Percentiles rank a stretch among this genome's conserved stretches.
Conservation (phyloP, 2,797 vertebrate species). For the Ctenopoma multispine region DNA sequence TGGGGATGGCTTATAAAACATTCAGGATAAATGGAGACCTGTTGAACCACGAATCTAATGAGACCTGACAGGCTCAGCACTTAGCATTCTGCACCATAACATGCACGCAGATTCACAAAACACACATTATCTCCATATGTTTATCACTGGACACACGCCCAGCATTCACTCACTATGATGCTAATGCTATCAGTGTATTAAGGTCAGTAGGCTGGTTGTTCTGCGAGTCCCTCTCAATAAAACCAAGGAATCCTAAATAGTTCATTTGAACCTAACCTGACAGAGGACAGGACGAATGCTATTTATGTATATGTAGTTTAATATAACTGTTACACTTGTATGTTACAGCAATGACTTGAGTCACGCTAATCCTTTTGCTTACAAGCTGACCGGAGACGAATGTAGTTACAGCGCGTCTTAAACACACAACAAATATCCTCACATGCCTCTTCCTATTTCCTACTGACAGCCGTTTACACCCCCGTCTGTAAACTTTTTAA, state of each 20-base stretch:
- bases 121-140: conserved; percentile 26
- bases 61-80: conserved; percentile 51
- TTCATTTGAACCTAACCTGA: conserved; percentile 40
- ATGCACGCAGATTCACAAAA: conserved; percentile 39
- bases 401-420: background rate
- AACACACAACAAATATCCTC: conserved; percentile 10
- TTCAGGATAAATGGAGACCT: conserved; percentile 62
- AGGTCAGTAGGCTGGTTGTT: conserved; percentile 24
- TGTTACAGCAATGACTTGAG: conserved; percentile 28
- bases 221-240: conserved; percentile 21
- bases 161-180: conserved; percentile 19
- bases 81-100: conserved; percentile 32
- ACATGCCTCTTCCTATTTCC: conserved; percentile 9
- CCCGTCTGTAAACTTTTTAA: background rate
- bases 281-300: conserved; percentile 11
- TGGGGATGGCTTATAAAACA: conserved; percentile 58
- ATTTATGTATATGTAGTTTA: conserved; percentile 10
- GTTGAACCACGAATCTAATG: conserved; percentile 57
- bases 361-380: conserved; percentile 38
- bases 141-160: conserved; percentile 27
- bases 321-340: conserved; percentile 24
- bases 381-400: conserved; percentile 17
- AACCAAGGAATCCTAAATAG: conserved; percentile 31
- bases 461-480: background rate
- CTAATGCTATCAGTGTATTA: conserved; percentile 28